Conservation (phyloP, 2,113 vertebrate genomes). For the Aythya baeri region DNA sequence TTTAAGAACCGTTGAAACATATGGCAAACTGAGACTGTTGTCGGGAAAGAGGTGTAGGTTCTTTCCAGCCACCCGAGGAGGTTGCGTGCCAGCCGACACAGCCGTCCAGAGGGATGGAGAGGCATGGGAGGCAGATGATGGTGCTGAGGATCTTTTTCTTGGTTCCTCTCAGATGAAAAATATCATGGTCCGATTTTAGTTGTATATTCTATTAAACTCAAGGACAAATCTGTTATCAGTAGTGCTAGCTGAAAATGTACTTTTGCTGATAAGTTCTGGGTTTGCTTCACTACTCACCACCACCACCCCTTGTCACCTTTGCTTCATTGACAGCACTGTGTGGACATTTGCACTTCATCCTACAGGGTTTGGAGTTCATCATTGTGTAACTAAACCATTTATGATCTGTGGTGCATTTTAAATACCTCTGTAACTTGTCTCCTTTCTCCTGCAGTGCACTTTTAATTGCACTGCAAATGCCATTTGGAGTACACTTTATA, state of each 20-base stretch:
- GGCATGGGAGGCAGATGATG: neutral
- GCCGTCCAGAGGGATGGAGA: neutral
- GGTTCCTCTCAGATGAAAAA: neutral
- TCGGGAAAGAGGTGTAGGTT: neutral
- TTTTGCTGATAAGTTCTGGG: neutral
- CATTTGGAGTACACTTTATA: neutral
- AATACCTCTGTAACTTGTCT: conserved; percentile 15
- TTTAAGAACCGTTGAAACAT: neutral
- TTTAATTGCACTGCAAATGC: conserved; percentile 47
- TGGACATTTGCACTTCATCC: conserved; percentile 9
- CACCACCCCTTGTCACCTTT: neutral
- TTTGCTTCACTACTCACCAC: neutral
- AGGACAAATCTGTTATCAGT: neutral
- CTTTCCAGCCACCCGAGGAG: neutral
- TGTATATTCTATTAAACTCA: neutral
- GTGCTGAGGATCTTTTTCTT: neutral
- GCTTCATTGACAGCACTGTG: neutral
- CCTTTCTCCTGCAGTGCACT: neutral
- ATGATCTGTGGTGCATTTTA: conserved; percentile 6
- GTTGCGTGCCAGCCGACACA: neutral
- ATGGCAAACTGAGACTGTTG: neutral
- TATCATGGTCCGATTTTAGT: neutral
- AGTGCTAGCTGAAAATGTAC: neutral
- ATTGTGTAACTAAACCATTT: conserved; percentile 2
- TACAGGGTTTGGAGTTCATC: neutral